Conservation (phyloP, 2,888 invertebrate genomes). For the Perizoma flavofasciatum region DNA sequence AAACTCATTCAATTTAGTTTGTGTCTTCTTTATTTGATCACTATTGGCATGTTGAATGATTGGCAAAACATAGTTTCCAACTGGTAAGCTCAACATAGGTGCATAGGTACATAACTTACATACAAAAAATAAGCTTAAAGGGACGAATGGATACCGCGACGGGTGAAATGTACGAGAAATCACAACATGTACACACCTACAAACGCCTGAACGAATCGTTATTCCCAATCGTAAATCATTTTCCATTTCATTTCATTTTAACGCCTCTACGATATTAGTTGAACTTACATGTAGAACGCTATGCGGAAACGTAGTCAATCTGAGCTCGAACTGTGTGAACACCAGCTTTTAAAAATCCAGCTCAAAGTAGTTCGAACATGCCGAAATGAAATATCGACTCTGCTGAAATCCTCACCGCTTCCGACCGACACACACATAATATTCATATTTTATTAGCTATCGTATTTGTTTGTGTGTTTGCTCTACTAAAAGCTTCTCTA, state of each 20-base stretch:
- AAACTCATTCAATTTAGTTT: constrained; percentile 14
- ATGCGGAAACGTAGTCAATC: constrained; percentile 60
- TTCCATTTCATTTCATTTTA: constrained; percentile 41
- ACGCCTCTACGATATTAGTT: constrained; percentile 42
- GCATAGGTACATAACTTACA: no score
- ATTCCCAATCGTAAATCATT: constrained; percentile 54
- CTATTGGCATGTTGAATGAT: background rate
- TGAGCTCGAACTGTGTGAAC: constrained; percentile 45
- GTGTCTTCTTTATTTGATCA: background rate
- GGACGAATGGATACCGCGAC: constrained; percentile 22
- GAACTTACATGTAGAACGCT: constrained; percentile 39
- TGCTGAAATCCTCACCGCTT: constrained; percentile 46
- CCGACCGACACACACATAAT: constrained; percentile 52
- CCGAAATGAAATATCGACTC: constrained; percentile 64
- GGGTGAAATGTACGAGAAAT: constrained; percentile 26
- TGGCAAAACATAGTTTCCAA: background rate
- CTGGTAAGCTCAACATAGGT: no score
- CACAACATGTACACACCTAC: constrained; percentile 35
- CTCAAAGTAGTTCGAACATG: constrained; percentile 48
- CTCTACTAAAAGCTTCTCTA: constrained; percentile 38
- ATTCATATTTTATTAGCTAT: constrained; percentile 65
- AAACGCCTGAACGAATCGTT: constrained; percentile 46
- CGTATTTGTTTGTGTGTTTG: constrained; percentile 50
- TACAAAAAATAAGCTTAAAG: constrained; percentile 14
- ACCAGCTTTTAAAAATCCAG: constrained; percentile 52